A percentile compares a stretch with the other conserved stretches of the same genome.
Conservation (phyloP, 2,113 vertebrate species). For the Zosterops pallidus region DNA sequence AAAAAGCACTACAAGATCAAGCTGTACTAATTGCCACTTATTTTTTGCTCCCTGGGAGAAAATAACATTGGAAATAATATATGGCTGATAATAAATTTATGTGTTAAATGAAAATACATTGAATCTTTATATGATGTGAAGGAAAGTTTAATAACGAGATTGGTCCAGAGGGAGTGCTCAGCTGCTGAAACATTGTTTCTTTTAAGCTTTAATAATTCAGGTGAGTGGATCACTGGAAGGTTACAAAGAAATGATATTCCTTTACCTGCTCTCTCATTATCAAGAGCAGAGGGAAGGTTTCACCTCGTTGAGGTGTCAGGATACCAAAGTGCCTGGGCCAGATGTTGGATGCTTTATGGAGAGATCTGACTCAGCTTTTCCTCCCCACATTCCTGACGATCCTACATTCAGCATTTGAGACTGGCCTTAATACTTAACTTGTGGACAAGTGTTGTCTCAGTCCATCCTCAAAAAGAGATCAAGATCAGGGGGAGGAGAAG, state of each 20-base stretch:
- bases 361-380: neutral
- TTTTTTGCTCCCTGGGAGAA: constrained; percentile 29
- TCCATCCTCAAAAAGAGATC: neutral
- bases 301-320: neutral
- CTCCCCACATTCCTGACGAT: neutral
- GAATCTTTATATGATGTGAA: neutral
- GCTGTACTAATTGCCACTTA: constrained; percentile 5
- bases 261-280: neutral
- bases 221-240: neutral
- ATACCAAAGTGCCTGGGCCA: neutral
- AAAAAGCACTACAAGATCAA: neutral
- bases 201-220: neutral
- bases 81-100: constrained; percentile 17
- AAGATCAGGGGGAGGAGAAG: neutral
- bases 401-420: neutral
- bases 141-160: neutral
- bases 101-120: constrained; percentile 13
- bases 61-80: constrained; percentile 18
- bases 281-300: neutral
- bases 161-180: neutral
- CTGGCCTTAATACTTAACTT: neutral
- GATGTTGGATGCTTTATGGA: neutral
- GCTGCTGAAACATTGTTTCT: constrained; percentile 18
- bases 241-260: neutral
- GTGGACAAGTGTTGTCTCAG: neutral